Conservation (phyloP, 2,113 vertebrate genomes). For the Nycticebus coucang region DNA sequence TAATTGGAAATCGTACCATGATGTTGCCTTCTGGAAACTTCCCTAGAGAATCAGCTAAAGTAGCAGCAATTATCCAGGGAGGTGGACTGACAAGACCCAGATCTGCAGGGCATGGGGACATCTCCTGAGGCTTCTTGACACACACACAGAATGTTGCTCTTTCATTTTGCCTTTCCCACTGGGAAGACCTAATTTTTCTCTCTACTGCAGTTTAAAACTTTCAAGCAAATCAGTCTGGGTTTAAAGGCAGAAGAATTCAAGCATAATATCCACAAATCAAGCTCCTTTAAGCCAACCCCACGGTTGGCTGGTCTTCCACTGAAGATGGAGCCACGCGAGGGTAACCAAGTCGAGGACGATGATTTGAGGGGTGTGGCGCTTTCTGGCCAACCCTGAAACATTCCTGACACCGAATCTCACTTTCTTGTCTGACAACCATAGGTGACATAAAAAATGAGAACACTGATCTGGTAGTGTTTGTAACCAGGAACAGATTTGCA, state of each 20-base stretch:
- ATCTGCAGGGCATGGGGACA: fast-evolving
- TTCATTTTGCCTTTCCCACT: not conserved
- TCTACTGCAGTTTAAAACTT: not conserved
- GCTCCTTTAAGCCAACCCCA: not conserved
- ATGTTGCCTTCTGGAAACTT: not conserved
- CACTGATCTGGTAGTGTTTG: too few species aligned
- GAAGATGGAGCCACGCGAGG: not conserved
- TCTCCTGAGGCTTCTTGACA: not conserved
- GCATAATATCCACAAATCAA: not conserved
- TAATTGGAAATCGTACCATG: conserved; percentile 10
- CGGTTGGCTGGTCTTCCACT: not conserved
- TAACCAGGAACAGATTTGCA: not conserved
- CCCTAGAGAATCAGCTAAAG: not conserved
- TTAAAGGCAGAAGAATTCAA: not conserved
- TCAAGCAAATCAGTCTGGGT: not conserved
- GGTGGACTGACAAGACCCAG: not conserved
- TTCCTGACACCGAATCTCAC: not conserved
- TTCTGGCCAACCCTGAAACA: not conserved
- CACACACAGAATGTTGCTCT: not conserved
- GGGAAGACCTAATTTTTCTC: not conserved
- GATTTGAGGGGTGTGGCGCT: fast-evolving
- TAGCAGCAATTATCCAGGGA: not conserved
- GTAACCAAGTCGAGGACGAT: fast-evolving
- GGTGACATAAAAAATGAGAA: not conserved
- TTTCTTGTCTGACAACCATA: not conserved